phyloP scores from a whole-genome alignment of 2,888 invertebrate species.

The Diloba caeruleocephala region DNA sequence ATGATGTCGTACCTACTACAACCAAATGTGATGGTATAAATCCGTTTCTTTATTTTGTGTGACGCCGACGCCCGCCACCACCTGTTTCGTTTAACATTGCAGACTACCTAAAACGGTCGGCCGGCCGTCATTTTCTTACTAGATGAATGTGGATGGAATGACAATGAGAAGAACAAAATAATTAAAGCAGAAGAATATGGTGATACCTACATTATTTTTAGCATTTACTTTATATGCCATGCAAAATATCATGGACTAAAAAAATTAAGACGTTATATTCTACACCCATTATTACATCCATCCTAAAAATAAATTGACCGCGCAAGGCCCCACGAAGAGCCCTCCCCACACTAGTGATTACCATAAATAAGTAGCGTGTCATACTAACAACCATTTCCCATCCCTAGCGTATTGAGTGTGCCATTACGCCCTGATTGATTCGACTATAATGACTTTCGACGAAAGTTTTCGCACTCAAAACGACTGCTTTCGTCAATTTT shows the following conservation, averaged over 20 bases:
- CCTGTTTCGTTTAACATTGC: no score
- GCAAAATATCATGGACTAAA: slow-evolving; percentile 4
- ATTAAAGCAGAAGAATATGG: no score
- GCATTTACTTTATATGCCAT: no score
- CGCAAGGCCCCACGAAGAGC: slow-evolving; percentile 29
- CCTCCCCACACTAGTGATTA: slow-evolving; percentile 64
- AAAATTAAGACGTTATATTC: slow-evolving; percentile 24
- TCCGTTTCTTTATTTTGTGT: no score
- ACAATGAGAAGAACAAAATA: no score
- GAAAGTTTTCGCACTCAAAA: slow-evolving; percentile 75
- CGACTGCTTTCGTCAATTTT: slow-evolving; percentile 79
- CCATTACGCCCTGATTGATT: slow-evolving; percentile 80
- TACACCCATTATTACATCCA: slow-evolving; percentile 39
- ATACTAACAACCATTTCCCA: slow-evolving; percentile 62
- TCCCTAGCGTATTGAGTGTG: slow-evolving; percentile 66
- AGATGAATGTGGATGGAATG: no score
- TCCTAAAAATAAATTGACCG: slow-evolving; percentile 55
- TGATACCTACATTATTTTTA: no score
- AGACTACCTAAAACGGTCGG: no score
- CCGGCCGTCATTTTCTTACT: no score
- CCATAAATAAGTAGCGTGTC: slow-evolving; percentile 73
- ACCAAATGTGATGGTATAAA: no score
- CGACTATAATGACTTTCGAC: slow-evolving; percentile 77
- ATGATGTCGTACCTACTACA: no score
- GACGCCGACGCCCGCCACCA: no score